These are phyloP conservation scores for Limnephilus rhombicus DNA, from an alignment of 2,888 invertebrate genomes.

Conservation along the genomic window DNA sequence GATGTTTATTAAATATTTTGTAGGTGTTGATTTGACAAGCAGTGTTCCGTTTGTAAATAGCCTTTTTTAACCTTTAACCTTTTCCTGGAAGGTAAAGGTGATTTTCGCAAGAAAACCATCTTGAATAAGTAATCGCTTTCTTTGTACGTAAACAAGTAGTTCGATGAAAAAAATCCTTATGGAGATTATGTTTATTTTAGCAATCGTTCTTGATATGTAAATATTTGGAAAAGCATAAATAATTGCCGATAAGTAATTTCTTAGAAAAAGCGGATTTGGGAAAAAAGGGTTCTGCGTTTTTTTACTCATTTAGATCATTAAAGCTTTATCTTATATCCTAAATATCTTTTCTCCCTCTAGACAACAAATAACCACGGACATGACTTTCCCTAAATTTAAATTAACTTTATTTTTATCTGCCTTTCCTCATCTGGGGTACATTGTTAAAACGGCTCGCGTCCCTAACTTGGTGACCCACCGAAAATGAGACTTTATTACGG, in stretches of 20 bases:
- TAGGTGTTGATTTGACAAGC: neutral
- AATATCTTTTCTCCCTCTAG: neutral
- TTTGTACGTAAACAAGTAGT: neutral
- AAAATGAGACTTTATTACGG: constrained; percentile 26
- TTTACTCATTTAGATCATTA: neutral
- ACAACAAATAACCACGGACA: constrained; percentile 14
- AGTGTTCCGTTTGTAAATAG: neutral
- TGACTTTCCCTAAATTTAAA: constrained; percentile 37
- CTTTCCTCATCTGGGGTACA: constrained; percentile 39
- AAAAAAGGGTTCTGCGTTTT: neutral
- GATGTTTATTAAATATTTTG: neutral
- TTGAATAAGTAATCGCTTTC: constrained; percentile 26
- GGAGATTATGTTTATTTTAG: neutral
- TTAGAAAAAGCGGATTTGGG: neutral
- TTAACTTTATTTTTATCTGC: constrained; percentile 43
- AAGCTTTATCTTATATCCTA: neutral
- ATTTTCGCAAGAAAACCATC: constrained; percentile 5
- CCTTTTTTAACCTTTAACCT: neutral
- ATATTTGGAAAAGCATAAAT: neutral
- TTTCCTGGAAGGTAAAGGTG: neutral
- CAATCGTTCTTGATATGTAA: neutral
- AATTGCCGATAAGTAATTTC: neutral
- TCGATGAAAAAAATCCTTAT: neutral
- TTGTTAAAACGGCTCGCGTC: constrained; percentile 32
- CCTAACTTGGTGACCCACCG: neutral